Evolutionary conservation across 2,888 invertebrate species (phyloP), one percentile per base, ranked within the genome.

Genomic region (Dione vanillae): DNA sequence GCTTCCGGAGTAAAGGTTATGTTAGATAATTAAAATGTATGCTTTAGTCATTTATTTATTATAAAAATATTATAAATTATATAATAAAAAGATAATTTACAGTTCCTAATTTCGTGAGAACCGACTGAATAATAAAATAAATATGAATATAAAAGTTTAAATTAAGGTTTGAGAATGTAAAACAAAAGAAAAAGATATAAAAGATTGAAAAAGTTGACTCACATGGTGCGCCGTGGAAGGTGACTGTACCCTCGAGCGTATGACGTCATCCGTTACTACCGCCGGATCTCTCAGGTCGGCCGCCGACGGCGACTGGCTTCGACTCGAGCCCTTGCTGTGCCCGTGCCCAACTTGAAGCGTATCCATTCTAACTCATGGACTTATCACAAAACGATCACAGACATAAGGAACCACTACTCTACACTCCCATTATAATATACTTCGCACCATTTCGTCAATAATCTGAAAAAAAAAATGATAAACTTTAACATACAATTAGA

Each of bases 221-320:
- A 89, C 91, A 85, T 92, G 91, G 74, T 92, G 92, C 43, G 83
- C 84, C 1, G 88, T 87, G 40, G 91, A 89, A 20, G 92, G 89
- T 40, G 91, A 91, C 82, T 93, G 93, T 20, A 93, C 92, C 76
- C 93, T 80, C 72, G 92, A 92, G 67, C 90, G 83, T 80, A 92
- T 92, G 82, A 92, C 85, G 78, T 92, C 92, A 76, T 92, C 92
- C 8, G 89, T 89, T 75, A 91, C 85, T 75, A 86, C 87, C 51
- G 86, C 85, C 54, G 90, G 88, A 72, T 92, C 92, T 75, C 89
- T 74, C 89, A 93, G 79, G 79, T 94, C 93, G n/a, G 86, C 85
- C 0, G 90, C 84, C 10, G 91, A 90, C 71, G 95, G 95, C 47
- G 95, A 95, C 79, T 95, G 94, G 80, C 95, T 95, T 70, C 95